Evolutionary conservation across 2,797 vertebrate species (phyloP).

Genomic region (Coregonus suidteri): DNA sequence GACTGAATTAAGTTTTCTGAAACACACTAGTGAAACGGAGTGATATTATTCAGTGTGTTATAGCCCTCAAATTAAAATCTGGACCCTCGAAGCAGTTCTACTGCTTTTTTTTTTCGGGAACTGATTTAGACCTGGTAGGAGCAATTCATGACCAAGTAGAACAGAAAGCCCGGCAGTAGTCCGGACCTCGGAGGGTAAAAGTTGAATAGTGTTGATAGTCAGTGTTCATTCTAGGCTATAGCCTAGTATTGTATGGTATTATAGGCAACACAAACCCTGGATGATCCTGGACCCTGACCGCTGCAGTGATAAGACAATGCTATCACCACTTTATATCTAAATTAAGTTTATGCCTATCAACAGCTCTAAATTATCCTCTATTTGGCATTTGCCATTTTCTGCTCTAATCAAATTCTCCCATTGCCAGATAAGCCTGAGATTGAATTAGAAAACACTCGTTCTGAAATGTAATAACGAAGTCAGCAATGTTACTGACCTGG

Average conservation of each 20-base stretch:
- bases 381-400: background rate
- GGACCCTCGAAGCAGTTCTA: too few relatives aligned
- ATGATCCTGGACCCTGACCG: background rate
- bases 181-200: background rate
- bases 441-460: background rate
- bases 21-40: too few relatives aligned
- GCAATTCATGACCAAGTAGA: background rate
- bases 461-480: background rate
- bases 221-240: background rate
- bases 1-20: too few relatives aligned
- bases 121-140: too few relatives aligned
- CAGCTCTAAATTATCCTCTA: background rate
- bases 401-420: background rate
- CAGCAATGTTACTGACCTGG: background rate
- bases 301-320: background rate
- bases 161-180: background rate
- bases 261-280: background rate
- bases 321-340: too few relatives aligned
- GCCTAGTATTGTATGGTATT: background rate
- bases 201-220: background rate
- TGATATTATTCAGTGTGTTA: too few relatives aligned
- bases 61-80: too few relatives aligned
- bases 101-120: too few relatives aligned
- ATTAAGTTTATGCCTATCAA: background rate
- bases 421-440: background rate